Percentiles rank a stretch among this genome's conserved stretches.
Evolutionary conservation across 2,113 vertebrate genomes (phyloP).

Genomic region (Myocastor coypus): DNA sequence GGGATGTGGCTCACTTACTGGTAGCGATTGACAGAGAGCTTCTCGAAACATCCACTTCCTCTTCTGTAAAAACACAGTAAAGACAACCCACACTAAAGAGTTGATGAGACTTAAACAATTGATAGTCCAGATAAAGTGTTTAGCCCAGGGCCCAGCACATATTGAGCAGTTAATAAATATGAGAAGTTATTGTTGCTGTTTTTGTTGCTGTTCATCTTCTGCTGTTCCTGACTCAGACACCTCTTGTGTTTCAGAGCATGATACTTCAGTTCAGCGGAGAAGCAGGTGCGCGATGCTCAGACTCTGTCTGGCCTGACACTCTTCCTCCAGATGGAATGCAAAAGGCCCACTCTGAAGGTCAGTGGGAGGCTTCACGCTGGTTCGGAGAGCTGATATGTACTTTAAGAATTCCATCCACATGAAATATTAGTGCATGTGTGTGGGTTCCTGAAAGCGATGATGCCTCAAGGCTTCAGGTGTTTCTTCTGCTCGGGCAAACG

Average conservation of each 20-base stretch:
- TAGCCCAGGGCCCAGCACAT: neutral
- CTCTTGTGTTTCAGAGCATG: neutral
- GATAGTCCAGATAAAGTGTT: neutral
- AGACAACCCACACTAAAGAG: neutral
- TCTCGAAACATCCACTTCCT: conserved; percentile 3
- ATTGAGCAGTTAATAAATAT: neutral
- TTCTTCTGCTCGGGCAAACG: conserved; percentile 61
- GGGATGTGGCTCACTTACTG: neutral
- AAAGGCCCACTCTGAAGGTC: neutral
- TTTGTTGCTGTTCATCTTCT: neutral
- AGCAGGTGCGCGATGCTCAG: neutral
- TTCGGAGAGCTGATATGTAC: conserved; percentile 13
- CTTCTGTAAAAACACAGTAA: neutral
- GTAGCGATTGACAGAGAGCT: neutral
- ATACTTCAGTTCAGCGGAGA: neutral
- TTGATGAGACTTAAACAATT: neutral
- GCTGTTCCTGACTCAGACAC: neutral
- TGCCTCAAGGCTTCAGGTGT: conserved; percentile 79
- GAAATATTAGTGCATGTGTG: conserved; percentile 69
- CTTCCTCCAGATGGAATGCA: conserved; percentile 10
- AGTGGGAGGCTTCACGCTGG: neutral
- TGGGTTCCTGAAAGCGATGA: conserved; percentile 42
- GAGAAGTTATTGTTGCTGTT: neutral
- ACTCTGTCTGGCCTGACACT: neutral
- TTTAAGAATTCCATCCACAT: conserved; percentile 66